Evolutionary conservation across 2,797 vertebrate species (phyloP).

Genomic region (Bryconaethiops microstoma): DNA sequence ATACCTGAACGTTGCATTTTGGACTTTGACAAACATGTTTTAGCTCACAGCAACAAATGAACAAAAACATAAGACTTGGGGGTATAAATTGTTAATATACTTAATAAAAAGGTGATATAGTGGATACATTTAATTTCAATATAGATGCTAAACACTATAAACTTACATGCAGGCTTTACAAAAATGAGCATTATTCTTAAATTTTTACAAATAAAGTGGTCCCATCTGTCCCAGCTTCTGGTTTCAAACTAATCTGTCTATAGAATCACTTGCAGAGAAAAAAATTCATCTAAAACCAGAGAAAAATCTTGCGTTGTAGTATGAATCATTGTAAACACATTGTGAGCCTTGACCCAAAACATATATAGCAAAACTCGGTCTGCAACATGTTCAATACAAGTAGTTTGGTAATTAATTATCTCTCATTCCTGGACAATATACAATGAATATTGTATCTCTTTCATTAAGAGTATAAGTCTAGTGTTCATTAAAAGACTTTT

Average conservation of each 20-base stretch:
- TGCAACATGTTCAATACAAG: conserved; percentile 27
- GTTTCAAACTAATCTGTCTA: conserved; percentile 12
- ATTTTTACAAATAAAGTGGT: conserved; percentile 47
- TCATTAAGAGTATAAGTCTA: not conserved
- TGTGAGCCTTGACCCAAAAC: not conserved
- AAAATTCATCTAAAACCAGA: not conserved
- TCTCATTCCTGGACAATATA: not conserved
- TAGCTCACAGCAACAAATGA: too few species aligned
- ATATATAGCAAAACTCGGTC: conserved; percentile 13
- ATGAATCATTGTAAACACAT: not conserved
- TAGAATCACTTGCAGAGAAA: conserved; percentile 3
- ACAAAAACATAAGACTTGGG: not conserved
- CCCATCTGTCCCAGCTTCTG: conserved; percentile 32
- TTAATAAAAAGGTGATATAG: conserved; percentile 50
- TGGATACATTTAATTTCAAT: conserved; percentile 32
- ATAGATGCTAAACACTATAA: conserved; percentile 42
- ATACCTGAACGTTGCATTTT: not conserved
- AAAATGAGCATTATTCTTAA: conserved; percentile 34
- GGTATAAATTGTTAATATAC: conserved; percentile 23
- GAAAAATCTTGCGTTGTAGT: not conserved
- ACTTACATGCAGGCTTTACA: conserved; percentile 45
- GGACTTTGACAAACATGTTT: not conserved
- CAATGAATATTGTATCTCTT: not conserved
- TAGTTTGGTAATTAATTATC: conserved; percentile 26
- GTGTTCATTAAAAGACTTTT: conserved; percentile 14